Evolutionary conservation across 2,888 invertebrate genomes (phyloP), one percentile per base, ranked within the genome.

Genomic region (Mimumesa dahlbomi): DNA sequence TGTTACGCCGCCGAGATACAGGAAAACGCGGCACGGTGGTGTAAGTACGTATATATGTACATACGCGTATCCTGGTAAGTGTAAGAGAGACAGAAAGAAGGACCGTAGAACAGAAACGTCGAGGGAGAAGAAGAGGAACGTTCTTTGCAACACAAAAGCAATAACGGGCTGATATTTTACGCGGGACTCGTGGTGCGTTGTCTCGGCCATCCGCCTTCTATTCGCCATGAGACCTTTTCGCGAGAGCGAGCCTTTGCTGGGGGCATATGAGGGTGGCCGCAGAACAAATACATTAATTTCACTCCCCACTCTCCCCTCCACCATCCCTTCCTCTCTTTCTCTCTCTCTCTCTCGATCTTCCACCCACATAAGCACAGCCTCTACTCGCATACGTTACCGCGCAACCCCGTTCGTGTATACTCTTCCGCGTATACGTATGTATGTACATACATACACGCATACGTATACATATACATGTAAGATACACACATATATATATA

Each of bases 231-330:
- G 67, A 81, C 65, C 72, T 81, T 79, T 71, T 81, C 76, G 79
- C 77, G 79, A 71, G 75, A 77, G 50, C 75, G 78, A 81, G 80
- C 75, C 77, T 75, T 82, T 77, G 76, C 80, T 73, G 68, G 77
- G 76, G 83, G 78, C 84, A 83, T 77, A 83, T 81, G 85, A 87
- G 87, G 88, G 87, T 87, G 84, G 85, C 84, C 85, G 79, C 86
- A 86, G 87, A 88, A 88, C 88, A 88, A 88, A 88, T 87, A 88
- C 88, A 88, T 88, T 88, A 88, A 88, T 88, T 88, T 88, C 86
- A 84, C 83, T 81, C 84, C 78, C 82, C 73, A 69, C 75, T 66
- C 75, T 59, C 66, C 65, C 62, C 68, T 54, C 50, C 43, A 53
- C 50, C 56, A 38, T 29, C 84, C 84, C 83, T 81, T 74, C 54